These are phyloP conservation scores for Cephalopholis sonnerati DNA, from an alignment of 2,113 vertebrate genomes.

Conservation along the genomic window DNA sequence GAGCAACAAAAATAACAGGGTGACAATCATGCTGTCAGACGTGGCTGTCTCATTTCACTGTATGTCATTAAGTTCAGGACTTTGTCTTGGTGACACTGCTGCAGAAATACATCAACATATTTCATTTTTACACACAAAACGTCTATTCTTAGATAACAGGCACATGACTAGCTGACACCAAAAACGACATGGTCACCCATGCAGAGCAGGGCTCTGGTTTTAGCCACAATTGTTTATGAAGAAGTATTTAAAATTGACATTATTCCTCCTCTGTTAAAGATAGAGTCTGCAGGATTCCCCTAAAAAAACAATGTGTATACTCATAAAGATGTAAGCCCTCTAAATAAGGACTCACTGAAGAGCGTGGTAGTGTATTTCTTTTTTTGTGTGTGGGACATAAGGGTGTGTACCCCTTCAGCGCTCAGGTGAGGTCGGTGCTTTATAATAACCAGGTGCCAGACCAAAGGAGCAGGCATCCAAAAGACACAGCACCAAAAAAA, in stretches of 20 bases:
- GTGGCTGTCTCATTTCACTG: slow-evolving; percentile 65
- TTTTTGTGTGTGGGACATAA: no score
- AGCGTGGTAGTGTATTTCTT: no score
- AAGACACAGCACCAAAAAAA: no score
- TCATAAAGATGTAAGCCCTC: no score
- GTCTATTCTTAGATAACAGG: slow-evolving; percentile 8
- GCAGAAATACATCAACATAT: slow-evolving; percentile 33
- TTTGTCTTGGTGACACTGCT: slow-evolving; percentile 52
- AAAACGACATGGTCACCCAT: background rate
- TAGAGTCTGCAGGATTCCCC: no score
- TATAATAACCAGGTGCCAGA: no score
- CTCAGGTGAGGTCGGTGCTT: no score
- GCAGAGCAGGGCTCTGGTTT: background rate
- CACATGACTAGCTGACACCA: background rate
- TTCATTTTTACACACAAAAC: slow-evolving; percentile 23
- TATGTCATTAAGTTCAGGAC: slow-evolving; percentile 73
- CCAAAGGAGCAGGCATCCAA: no score
- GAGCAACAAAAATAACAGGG: slow-evolving; percentile 75
- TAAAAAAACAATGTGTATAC: no score
- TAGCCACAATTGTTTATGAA: background rate
- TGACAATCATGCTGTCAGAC: slow-evolving; percentile 68
- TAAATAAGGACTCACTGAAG: no score
- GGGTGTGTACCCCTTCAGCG: no score
- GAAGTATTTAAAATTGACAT: background rate
- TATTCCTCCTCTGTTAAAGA: background rate